Percentiles rank a stretch among this genome's conserved stretches.
phyloP scores from a whole-genome alignment of 2,888 invertebrate genomes.

The Parasteatoda lunata region DNA sequence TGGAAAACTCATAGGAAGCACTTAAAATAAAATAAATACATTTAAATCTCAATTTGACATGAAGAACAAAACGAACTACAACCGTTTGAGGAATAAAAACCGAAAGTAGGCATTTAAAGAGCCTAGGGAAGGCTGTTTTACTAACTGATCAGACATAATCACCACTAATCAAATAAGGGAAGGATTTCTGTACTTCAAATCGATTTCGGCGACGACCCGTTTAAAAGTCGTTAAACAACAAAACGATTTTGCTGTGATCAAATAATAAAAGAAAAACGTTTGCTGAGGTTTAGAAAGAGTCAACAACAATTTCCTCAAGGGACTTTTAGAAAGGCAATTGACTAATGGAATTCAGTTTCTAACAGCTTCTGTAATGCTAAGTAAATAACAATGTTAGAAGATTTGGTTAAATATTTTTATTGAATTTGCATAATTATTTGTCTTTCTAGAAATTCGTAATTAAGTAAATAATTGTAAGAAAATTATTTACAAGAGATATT shows the following conservation, averaged over 20 bases:
- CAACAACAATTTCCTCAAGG: constrained; percentile 31
- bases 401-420: neutral
- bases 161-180: constrained; percentile 53
- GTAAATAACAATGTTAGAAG: constrained; percentile 46
- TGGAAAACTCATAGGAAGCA: constrained; percentile 16
- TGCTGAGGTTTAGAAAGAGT: constrained; percentile 51
- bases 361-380: constrained; percentile 38
- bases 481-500: too few species aligned
- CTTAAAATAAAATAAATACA: neutral
- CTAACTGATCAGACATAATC: constrained; percentile 55
- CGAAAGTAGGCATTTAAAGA: constrained; percentile 14
- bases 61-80: neutral
- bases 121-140: constrained; percentile 27
- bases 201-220: constrained; percentile 15
- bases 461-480: too few species aligned
- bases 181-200: constrained; percentile 33
- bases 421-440: neutral
- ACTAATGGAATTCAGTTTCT: constrained; percentile 51
- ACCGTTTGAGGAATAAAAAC: constrained; percentile 1
- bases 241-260: constrained; percentile 30
- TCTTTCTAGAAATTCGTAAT: too few species aligned
- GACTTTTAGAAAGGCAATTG: constrained; percentile 34
- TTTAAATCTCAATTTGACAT: constrained; percentile 10
- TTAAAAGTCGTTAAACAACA: constrained; percentile 39
- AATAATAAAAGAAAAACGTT: constrained; percentile 56